phyloP scores from a whole-genome alignment of 2,797 vertebrate species.

The Crax fasciolata region DNA sequence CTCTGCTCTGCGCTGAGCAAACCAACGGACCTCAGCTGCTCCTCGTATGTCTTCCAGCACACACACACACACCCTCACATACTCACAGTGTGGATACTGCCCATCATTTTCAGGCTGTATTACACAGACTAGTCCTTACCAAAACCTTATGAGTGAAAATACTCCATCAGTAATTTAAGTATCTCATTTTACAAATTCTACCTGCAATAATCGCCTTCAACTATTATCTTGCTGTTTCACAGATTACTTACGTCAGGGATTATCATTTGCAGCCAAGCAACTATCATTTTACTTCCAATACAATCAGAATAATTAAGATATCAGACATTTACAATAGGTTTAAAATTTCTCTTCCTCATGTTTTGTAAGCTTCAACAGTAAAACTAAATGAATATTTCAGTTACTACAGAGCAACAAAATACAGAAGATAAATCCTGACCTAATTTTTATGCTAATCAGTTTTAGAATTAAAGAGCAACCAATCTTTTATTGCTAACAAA shows the following conservation, averaged over 20 bases:
- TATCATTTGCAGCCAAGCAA: constrained; percentile 38
- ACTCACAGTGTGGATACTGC: not conserved
- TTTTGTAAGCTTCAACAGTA: constrained; percentile 22
- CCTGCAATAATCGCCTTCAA: not conserved
- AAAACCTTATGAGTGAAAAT: not conserved
- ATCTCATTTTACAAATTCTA: constrained; percentile 22
- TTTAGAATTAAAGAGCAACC: constrained; percentile 31
- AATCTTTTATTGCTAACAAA: not conserved
- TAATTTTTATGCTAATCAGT: constrained; percentile 33
- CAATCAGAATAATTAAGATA: constrained; percentile 32
- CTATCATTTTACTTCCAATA: constrained; percentile 21
- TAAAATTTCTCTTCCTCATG: constrained; percentile 26
- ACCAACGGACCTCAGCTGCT: too few relatives aligned
- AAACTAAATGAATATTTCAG: not conserved
- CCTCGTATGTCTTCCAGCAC: too few relatives aligned
- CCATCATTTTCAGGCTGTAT: not conserved
- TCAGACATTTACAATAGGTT: not conserved
- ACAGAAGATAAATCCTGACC: not conserved
- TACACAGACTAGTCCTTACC: not conserved
- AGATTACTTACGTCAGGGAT: not conserved
- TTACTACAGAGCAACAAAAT: constrained; percentile 19
- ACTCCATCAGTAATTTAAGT: not conserved
- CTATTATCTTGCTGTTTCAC: not conserved
- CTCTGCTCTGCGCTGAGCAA: too few relatives aligned
- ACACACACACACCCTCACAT: not conserved